Percentiles rank a stretch among this genome's conserved stretches.
phyloP scores from a whole-genome alignment of 2,797 vertebrate species.

The Helicolenus hilgendorfi region DNA sequence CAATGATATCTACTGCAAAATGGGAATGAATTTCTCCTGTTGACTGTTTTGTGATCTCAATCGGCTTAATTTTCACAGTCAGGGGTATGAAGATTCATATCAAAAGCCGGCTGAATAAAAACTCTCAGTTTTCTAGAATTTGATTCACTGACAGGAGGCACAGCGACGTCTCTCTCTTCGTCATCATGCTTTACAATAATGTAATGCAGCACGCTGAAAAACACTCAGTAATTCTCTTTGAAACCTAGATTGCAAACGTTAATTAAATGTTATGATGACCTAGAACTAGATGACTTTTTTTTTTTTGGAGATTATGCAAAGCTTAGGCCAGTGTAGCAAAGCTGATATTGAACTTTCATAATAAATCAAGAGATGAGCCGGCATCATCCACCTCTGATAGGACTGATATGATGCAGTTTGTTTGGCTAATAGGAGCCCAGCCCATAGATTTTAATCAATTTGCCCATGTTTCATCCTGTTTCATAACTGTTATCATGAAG shows the following conservation, averaged over 20 bases:
- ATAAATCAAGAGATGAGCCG: neutral
- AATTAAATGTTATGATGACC: conserved; percentile 32
- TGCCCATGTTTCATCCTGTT: neutral
- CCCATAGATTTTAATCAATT: conserved; percentile 2
- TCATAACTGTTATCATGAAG: neutral
- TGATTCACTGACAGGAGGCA: neutral
- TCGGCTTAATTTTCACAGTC: conserved; percentile 17
- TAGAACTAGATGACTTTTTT: conserved; percentile 4
- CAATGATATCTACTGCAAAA: neutral
- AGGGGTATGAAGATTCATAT: neutral
- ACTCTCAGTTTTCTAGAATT: conserved; percentile 5
- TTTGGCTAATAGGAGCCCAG: neutral
- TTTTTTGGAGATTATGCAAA: conserved; percentile 21
- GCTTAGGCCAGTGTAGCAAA: conserved; percentile 1
- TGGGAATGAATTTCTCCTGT: neutral
- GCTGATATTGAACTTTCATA: conserved; percentile 21
- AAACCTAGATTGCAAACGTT: neutral
- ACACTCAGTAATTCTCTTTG: neutral
- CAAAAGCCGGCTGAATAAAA: conserved; percentile 4
- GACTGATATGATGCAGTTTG: conserved; percentile 27
- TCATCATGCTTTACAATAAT: neutral
- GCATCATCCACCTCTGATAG: conserved; percentile 12
- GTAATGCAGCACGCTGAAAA: neutral
- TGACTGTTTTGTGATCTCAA: neutral
- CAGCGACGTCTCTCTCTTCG: neutral